phyloP scores from a whole-genome alignment of 2,113 vertebrate genomes.

The Zosterops lateralis region DNA sequence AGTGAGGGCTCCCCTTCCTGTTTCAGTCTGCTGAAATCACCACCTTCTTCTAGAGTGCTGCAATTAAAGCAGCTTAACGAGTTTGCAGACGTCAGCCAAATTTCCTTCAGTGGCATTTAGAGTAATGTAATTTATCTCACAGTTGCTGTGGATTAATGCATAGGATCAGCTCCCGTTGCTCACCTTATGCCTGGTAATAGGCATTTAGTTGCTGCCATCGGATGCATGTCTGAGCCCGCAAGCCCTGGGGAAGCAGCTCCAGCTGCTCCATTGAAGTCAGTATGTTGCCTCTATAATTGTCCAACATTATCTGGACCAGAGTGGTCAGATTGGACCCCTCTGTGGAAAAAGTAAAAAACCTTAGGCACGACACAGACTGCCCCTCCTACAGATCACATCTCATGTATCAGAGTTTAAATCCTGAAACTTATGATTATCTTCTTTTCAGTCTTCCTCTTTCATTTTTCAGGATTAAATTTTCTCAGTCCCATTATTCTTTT shows the following conservation, averaged over 20 bases:
- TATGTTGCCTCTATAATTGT: neutral
- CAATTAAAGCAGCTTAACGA: conserved; percentile 4
- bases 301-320: neutral
- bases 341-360: neutral
- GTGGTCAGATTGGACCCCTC: neutral
- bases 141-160: neutral
- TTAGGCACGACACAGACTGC: neutral
- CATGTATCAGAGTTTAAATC: neutral
- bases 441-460: neutral
- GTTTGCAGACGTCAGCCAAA: neutral
- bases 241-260: neutral
- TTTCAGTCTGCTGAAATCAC: neutral
- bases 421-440: neutral
- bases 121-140: neutral
- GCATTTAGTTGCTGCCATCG: fast-evolving
- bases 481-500: neutral
- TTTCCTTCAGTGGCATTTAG: conserved; percentile 7
- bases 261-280: neutral
- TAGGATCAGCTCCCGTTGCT: neutral
- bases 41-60: neutral
- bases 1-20: neutral
- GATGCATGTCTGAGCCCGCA: neutral
- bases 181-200: neutral
- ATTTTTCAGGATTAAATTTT: neutral
- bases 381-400: neutral